Evolutionary conservation across 1,140 invertebrate species (phyloP).

Genomic region (Helicoverpa armigera): DNA sequence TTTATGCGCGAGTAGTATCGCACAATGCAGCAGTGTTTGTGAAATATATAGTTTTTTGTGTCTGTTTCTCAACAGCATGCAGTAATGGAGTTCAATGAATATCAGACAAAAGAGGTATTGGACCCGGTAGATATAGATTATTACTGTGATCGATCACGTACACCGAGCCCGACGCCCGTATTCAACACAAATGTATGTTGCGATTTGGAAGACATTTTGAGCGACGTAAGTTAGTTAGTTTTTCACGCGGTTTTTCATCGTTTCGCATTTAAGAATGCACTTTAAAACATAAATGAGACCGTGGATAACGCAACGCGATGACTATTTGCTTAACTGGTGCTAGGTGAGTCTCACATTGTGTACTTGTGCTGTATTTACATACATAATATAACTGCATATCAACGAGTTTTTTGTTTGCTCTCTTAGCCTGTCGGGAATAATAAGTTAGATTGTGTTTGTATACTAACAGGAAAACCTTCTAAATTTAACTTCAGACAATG

Average conservation of each 20-base stretch:
- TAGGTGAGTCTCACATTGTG: slow-evolving; percentile 33
- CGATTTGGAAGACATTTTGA: slow-evolving; percentile 84
- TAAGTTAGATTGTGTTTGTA: slow-evolving; percentile 19
- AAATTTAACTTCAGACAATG: background rate
- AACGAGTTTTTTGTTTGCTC: slow-evolving; percentile 44
- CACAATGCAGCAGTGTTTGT: slow-evolving; percentile 64
- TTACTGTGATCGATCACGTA: slow-evolving; percentile 73
- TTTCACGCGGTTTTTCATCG: slow-evolving; percentile 42
- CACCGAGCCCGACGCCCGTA: slow-evolving; percentile 75
- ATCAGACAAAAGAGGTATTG: slow-evolving; percentile 79
- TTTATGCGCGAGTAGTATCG: slow-evolving; percentile 56
- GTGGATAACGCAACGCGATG: background rate
- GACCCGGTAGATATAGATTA: slow-evolving; percentile 76
- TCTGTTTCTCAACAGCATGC: slow-evolving; percentile 75
- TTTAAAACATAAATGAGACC: slow-evolving; percentile 30
- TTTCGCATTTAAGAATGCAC: slow-evolving; percentile 41
- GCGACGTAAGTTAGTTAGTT: slow-evolving; percentile 76
- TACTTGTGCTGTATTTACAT: slow-evolving; percentile 40
- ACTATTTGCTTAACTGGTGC: slow-evolving; percentile 15
- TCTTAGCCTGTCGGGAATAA: slow-evolving; percentile 21
- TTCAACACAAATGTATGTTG: slow-evolving; percentile 75
- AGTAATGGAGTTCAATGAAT: slow-evolving; percentile 85
- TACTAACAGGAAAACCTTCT: slow-evolving; percentile 19
- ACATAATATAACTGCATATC: slow-evolving; percentile 36
- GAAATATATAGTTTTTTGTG: slow-evolving; percentile 62